These are phyloP conservation scores for Chelmon rostratus DNA, from an alignment of 2,797 vertebrate species.

Conservation along the genomic window DNA sequence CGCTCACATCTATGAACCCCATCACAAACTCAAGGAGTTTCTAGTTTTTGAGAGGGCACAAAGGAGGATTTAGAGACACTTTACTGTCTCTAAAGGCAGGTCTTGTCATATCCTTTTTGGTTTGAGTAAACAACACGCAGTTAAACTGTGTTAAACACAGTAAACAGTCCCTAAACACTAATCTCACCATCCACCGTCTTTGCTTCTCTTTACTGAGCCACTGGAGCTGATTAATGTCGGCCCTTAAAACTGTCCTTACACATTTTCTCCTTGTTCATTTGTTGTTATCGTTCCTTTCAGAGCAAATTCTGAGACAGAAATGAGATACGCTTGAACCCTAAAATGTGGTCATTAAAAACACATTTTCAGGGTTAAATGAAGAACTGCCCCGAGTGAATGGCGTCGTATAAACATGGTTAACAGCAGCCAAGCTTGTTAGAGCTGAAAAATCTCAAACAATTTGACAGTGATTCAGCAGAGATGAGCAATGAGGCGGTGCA, in stretches of 20 bases:
- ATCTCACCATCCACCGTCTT: background rate
- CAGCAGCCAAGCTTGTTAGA: background rate
- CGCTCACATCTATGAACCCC: background rate
- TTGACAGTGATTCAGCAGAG: background rate
- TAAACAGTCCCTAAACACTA: background rate
- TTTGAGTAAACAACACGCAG: too few species aligned
- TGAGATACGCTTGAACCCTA: background rate
- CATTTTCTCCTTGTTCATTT: background rate
- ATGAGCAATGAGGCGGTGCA: background rate
- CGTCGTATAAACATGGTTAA: background rate
- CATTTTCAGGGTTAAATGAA: background rate
- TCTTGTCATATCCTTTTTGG: background rate
- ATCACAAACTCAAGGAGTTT: background rate
- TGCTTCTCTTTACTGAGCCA: background rate
- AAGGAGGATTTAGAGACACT: background rate
- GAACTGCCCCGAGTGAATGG: background rate
- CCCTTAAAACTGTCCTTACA: background rate
- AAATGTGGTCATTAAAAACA: conserved; percentile 4
- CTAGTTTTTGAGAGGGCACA: background rate
- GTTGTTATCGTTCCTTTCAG: background rate
- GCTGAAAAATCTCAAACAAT: background rate
- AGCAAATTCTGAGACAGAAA: background rate
- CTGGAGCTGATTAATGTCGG: background rate
- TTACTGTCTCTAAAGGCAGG: background rate
- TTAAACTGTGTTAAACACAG: too few species aligned